phyloP scores from a whole-genome alignment of 2,113 vertebrate genomes.

The Caranx ignobilis region DNA sequence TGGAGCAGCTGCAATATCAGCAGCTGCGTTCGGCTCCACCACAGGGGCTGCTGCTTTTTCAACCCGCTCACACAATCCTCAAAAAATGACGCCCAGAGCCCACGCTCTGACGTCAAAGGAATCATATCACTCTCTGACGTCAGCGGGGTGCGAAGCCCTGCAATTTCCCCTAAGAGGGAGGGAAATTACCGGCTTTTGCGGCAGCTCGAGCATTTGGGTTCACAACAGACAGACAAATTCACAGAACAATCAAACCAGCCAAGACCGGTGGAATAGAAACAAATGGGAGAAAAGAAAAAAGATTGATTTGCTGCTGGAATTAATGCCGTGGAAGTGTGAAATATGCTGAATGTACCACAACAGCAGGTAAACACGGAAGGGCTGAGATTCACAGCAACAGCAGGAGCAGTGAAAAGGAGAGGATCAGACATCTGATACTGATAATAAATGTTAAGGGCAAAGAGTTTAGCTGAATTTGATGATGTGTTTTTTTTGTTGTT shows the following conservation, averaged over 20 bases:
- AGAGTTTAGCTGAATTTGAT: too few relatives aligned
- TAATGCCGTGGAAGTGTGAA: slow-evolving; percentile 14
- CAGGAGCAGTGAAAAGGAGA: not conserved
- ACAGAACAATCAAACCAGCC: not conserved
- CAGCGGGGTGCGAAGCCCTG: slow-evolving; percentile 50
- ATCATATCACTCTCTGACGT: slow-evolving; percentile 68
- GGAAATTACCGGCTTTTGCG: slow-evolving; percentile 42
- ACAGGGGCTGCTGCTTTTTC: slow-evolving; percentile 63
- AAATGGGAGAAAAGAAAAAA: not conserved
- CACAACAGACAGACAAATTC: slow-evolving; percentile 26
- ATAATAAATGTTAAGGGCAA: not conserved
- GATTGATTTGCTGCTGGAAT: not conserved
- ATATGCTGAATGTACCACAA: slow-evolving; percentile 25
- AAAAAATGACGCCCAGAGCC: slow-evolving; percentile 65
- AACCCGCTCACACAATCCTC: slow-evolving; percentile 48
- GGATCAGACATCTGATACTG: not conserved
- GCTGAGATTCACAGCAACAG: not conserved
- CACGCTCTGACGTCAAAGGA: slow-evolving; percentile 69
- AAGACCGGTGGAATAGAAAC: slow-evolving; percentile 1
- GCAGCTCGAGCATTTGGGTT: slow-evolving; percentile 19
- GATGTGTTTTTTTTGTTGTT: too few relatives aligned
- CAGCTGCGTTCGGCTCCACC: slow-evolving; percentile 51
- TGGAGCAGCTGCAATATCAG: slow-evolving; percentile 67
- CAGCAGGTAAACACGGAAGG: slow-evolving; percentile 9
- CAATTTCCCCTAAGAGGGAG: slow-evolving; percentile 44